Evolutionary conservation across 2,797 vertebrate genomes (phyloP), one percentile per base, ranked within the genome.

Genomic region (Jordanella pulchra): DNA sequence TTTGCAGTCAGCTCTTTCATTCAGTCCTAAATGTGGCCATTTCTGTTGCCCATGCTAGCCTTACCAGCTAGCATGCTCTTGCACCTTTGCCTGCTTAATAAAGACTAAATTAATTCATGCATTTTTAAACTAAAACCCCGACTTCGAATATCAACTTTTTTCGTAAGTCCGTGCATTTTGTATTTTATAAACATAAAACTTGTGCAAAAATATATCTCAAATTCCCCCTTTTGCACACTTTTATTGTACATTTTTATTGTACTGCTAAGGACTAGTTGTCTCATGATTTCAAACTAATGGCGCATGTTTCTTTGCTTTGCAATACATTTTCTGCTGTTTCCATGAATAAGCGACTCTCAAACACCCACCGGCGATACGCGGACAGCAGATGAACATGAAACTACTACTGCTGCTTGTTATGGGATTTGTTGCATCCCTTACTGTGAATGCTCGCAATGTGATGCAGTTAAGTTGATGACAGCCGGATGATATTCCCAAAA

Each of bases 1-100:
- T 74, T 67, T 45, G 2, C 10, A 15, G 28, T 35, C 5, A 7
- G 13, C 23, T 21, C 32, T 65, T 51, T 30, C 44, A 39, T 45
- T 64, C 51, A 18, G 11, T 63, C 27, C 39, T 13, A 35, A 28
- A 68, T 44, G 48, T 17, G 10, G 48, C 15, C 3, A 4, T 35
- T 51, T 9, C 61, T 2, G 3, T 21, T 32, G 81, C 80, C 78
- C 76, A 80, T 71, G 82, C 87, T 87, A 88, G 28, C 86, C 89
- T 90, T 91, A 80, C 65, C 6, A n/a, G 82, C 80, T 87, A 88
- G 73, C 82, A 28, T 58, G 18, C 50, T 13, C 27, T 50, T 42
- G 23, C n/a, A 11, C 12, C 69, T 73, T 72, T 64, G 13, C 63
- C 2, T n/a, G 4, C 4, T 6, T 0, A 21, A 23, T 47, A 5